phyloP scores from a whole-genome alignment of 2,888 invertebrate species.

The Volucella inanis region DNA sequence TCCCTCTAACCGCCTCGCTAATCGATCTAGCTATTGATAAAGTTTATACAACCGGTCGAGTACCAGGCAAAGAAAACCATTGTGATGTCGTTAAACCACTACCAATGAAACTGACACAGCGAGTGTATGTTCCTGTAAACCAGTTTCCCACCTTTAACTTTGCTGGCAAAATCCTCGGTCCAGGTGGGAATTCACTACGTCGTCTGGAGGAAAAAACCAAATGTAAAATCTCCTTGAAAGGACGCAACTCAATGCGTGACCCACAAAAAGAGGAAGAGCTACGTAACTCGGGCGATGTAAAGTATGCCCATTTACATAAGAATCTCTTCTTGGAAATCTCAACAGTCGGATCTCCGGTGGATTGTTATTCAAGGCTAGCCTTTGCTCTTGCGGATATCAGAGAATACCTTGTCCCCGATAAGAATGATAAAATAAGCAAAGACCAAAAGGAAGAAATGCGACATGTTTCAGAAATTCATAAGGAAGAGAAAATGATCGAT shows the following conservation, averaged over 20 bases:
- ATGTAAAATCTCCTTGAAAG: conserved; percentile 96
- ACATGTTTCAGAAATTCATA: conserved; percentile 24
- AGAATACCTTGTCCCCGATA: conserved; percentile 79
- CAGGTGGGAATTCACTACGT: conserved; percentile 96
- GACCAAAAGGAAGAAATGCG: conserved; percentile 78
- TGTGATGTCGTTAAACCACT: conserved; percentile 83
- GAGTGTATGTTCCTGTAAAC: conserved; percentile 83
- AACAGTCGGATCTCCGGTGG: conserved; percentile 88
- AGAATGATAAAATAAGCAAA: conserved; percentile 79
- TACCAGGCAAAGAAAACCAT: conserved; percentile 87
- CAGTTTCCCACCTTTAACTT: conserved; percentile 90
- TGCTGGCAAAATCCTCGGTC: conserved; percentile 95
- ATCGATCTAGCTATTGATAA: conserved; percentile 86
- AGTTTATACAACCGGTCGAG: conserved; percentile 85
- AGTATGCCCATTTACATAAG: conserved; percentile 92
- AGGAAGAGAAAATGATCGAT: no score
- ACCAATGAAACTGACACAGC: conserved; percentile 76
- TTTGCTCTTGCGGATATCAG: conserved; percentile 75
- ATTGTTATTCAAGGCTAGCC: no score
- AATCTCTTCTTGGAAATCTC: conserved; percentile 95
- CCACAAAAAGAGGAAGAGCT: conserved; percentile 91
- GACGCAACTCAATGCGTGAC: conserved; percentile 95
- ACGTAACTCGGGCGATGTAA: conserved; percentile 91
- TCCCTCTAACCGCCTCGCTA: conserved; percentile 2
- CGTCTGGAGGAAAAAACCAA: conserved; percentile 95